Evolutionary conservation across 2,888 invertebrate species (phyloP).

Genomic region (Tuberolachnus salignus): DNA sequence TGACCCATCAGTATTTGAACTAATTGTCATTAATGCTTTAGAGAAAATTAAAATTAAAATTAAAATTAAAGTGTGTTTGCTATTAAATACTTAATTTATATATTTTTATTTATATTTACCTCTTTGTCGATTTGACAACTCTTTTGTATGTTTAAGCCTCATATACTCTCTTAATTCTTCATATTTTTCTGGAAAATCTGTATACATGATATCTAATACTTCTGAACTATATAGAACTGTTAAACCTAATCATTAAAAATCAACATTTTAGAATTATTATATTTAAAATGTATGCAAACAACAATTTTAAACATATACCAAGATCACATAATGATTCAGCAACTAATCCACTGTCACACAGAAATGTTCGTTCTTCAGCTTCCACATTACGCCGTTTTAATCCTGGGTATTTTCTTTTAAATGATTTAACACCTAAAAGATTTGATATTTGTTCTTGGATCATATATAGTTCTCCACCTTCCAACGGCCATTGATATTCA

Average conservation of each 20-base stretch:
- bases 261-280: slow-evolving; percentile 40
- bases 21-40: slow-evolving; percentile 40
- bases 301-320: slow-evolving; percentile 67
- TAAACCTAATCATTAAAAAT: slow-evolving; percentile 74
- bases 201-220: slow-evolving; percentile 92
- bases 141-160: slow-evolving; percentile 73
- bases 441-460: slow-evolving; percentile 95
- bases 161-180: slow-evolving; percentile 83
- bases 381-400: slow-evolving; percentile 82
- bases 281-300: neutral
- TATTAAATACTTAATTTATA: neutral
- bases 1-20: slow-evolving; percentile 57
- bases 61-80: neutral
- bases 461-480: slow-evolving; percentile 79
- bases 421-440: slow-evolving; percentile 92
- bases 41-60: neutral
- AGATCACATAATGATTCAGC: slow-evolving; percentile 91
- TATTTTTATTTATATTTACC: slow-evolving; percentile 61
- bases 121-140: slow-evolving; percentile 72
- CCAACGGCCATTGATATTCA: slow-evolving; percentile 90
- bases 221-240: slow-evolving; percentile 92
- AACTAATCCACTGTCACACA: slow-evolving; percentile 81
- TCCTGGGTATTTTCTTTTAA: slow-evolving; percentile 95
- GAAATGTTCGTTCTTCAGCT: slow-evolving; percentile 88
- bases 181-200: slow-evolving; percentile 93